Conservation (phyloP, 2,113 vertebrate species). For the Accipiter virgatus region DNA sequence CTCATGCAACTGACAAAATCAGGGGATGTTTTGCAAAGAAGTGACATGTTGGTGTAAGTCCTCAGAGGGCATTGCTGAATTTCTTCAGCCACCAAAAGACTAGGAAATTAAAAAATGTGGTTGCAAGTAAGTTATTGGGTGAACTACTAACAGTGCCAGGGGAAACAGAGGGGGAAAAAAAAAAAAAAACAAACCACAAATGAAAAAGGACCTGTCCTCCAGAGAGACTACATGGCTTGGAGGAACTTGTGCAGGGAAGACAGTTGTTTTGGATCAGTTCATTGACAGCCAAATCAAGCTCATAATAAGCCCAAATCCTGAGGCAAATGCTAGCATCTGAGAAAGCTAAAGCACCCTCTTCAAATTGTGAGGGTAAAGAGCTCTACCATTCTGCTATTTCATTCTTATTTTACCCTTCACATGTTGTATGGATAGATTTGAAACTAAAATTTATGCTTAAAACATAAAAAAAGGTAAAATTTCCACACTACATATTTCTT, state of each 20-base stretch:
- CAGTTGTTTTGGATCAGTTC: background rate
- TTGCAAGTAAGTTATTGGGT: background rate
- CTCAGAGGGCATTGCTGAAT: conserved; percentile 21
- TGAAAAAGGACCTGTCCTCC: background rate
- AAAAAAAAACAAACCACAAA: background rate
- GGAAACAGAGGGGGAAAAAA: background rate
- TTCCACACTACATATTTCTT: background rate
- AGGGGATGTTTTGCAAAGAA: conserved; percentile 6
- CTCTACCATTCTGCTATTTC: background rate
- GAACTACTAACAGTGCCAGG: background rate
- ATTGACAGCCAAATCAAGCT: background rate
- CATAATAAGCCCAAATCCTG: background rate
- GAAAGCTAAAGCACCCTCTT: background rate
- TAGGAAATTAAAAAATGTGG: background rate
- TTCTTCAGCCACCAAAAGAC: conserved; percentile 10
- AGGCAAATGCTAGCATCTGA: background rate
- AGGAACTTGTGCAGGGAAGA: background rate
- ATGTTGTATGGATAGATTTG: background rate
- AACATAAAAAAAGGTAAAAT: background rate
- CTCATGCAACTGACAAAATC: conserved; percentile 35
- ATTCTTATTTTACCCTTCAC: background rate
- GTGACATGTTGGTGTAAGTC: conserved; percentile 4
- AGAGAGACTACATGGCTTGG: background rate
- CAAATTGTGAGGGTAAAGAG: background rate
- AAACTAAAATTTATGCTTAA: background rate